These are phyloP conservation scores for Phasia obesa DNA, from an alignment of 2,888 invertebrate species.

Conservation along the genomic window DNA sequence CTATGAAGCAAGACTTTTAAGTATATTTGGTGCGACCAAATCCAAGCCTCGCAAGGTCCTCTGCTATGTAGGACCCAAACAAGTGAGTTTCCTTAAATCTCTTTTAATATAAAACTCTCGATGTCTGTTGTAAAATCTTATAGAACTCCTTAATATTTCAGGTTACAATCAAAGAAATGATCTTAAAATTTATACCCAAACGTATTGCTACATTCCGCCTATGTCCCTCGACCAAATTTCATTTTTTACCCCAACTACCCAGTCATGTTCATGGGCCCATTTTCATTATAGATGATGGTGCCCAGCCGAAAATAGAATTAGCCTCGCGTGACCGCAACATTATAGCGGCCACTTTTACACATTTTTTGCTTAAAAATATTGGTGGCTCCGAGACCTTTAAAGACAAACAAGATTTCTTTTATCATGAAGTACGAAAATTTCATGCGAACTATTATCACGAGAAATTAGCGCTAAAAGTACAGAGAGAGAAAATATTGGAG, in stretches of 20 bases:
- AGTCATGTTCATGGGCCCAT: conserved; percentile 84
- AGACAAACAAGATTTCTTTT: conserved; percentile 90
- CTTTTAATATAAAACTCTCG: conserved; percentile 1
- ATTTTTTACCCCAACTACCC: conserved; percentile 84
- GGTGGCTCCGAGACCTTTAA: conserved; percentile 98
- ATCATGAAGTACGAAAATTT: conserved; percentile 91
- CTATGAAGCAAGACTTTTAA: conserved; percentile 91
- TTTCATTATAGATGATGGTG: conserved; percentile 94
- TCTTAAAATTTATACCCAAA: conserved; percentile 96
- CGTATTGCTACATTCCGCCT: conserved; percentile 94
- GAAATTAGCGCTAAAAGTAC: conserved; percentile 91
- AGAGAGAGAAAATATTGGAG: conserved; percentile 91
- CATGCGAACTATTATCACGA: conserved; percentile 95
- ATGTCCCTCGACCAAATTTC: conserved; percentile 96
- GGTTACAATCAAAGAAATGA: conserved; percentile 95
- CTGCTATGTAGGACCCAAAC: conserved; percentile 95
- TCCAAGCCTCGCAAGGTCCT: conserved; percentile 93
- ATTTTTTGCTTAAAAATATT: conserved; percentile 95
- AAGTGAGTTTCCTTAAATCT: conserved; percentile 82
- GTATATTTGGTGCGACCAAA: conserved; percentile 83
- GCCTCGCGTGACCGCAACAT: conserved; percentile 93
- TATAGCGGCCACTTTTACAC: conserved; percentile 95
- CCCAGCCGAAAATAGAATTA: conserved; percentile 92
- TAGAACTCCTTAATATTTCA: conserved; percentile 82
- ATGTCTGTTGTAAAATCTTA: conserved; percentile 68